Evolutionary conservation across 2,888 invertebrate species (phyloP).

Genomic region (Pyrrhia umbra): DNA sequence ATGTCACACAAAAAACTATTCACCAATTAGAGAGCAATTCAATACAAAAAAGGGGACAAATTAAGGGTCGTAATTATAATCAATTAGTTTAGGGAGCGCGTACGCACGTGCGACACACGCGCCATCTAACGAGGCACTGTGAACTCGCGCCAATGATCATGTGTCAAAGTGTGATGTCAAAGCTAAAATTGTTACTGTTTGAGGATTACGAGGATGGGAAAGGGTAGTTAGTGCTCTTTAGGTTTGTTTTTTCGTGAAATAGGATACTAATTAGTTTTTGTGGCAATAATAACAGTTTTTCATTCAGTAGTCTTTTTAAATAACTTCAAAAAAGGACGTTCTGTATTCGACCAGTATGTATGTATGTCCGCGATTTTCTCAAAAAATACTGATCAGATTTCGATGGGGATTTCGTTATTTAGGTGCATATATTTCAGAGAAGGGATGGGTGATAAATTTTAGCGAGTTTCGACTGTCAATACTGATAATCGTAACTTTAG

Average conservation of each 20-base stretch:
- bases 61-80: constrained; percentile 76
- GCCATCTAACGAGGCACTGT: constrained; percentile 78
- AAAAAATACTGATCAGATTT: no score
- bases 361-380: no score
- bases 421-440: no score
- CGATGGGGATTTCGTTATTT: no score
- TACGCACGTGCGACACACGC: constrained; percentile 80
- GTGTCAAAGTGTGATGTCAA: constrained; percentile 65
- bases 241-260: constrained; percentile 23
- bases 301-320: no score
- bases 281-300: no score
- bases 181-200: constrained; percentile 50
- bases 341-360: no score
- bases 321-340: no score
- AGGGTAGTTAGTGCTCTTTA: constrained; percentile 41
- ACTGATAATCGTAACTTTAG: no score
- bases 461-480: no score
- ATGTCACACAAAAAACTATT: constrained; percentile 54
- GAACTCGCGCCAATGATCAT: constrained; percentile 69
- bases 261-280: background rate
- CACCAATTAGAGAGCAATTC: constrained; percentile 68
- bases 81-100: constrained; percentile 77
- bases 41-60: constrained; percentile 66
- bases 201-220: constrained; percentile 45
- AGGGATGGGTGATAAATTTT: no score